Conservation (phyloP, 1,140 invertebrate species). For the Riptortus pedestris region DNA sequence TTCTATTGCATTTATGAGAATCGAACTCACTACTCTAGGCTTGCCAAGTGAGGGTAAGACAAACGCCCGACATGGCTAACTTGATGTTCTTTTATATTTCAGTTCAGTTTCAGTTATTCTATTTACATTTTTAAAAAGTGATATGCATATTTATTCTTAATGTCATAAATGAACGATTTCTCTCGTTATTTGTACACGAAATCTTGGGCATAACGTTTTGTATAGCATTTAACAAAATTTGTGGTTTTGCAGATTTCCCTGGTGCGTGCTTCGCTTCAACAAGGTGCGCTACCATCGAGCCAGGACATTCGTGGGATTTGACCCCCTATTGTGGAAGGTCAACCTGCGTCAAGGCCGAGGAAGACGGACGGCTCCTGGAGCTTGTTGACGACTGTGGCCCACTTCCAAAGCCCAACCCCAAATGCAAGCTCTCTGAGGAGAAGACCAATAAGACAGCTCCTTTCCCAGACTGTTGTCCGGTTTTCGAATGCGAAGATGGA, state of each 20-base stretch:
- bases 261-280: conserved; percentile 81
- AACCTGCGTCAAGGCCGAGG: conserved; percentile 64
- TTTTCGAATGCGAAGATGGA: conserved; percentile 72
- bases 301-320: conserved; percentile 70
- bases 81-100: too few species aligned
- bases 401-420: conserved; percentile 68
- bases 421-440: conserved; percentile 68
- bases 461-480: conserved; percentile 75
- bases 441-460: conserved; percentile 78
- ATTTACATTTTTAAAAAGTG: too few species aligned
- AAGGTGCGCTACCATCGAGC: conserved; percentile 73
- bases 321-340: conserved; percentile 77
- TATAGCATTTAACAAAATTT: too few species aligned
- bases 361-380: conserved; percentile 61
- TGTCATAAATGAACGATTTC: too few species aligned
- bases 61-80: too few species aligned
- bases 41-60: too few species aligned
- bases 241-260: conserved; percentile 61
- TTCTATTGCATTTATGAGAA: too few species aligned
- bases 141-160: too few species aligned
- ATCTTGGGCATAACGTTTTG: too few species aligned
- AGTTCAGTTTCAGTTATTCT: too few species aligned
- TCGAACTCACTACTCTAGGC: too few species aligned
- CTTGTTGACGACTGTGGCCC: conserved; percentile 80
- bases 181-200: too few species aligned